These are phyloP conservation scores for Betta splendens DNA, from an alignment of 2,797 vertebrate species.

Conservation along the genomic window DNA sequence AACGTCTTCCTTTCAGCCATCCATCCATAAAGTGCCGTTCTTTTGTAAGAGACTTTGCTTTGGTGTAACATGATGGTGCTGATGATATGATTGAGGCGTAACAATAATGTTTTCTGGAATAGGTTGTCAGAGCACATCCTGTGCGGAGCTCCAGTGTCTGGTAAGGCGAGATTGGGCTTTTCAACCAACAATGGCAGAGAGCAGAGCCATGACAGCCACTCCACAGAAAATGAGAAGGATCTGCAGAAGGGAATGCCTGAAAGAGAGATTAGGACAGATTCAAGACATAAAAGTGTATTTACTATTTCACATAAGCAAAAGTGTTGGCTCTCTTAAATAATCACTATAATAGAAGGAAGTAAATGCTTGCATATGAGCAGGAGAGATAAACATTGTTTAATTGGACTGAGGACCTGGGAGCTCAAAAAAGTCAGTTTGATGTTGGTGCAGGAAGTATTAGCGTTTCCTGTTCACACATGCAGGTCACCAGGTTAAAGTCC, in stretches of 20 bases:
- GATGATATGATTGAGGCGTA: not conserved
- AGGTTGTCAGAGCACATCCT: conserved; percentile 17
- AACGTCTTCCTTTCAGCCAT: conserved; percentile 21
- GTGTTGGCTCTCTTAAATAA: not conserved
- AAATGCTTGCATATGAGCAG: too few relatives aligned
- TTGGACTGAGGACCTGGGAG: too few relatives aligned
- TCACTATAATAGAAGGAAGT: not conserved
- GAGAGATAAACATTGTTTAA: too few relatives aligned
- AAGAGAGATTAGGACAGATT: conserved; percentile 37
- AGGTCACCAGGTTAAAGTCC: too few relatives aligned
- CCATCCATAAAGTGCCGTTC: conserved; percentile 57
- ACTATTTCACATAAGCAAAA: not conserved
- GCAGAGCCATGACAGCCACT: conserved; percentile 90
- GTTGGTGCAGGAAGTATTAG: too few relatives aligned
- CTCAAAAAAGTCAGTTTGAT: too few relatives aligned
- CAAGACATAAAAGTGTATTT: conserved; percentile 39
- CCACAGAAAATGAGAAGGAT: conserved; percentile 90
- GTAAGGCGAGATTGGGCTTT: conserved; percentile 29
- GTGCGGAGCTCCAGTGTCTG: conserved; percentile 33
- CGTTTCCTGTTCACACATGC: too few relatives aligned
- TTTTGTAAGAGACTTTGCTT: conserved; percentile 25
- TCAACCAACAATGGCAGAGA: conserved; percentile 86
- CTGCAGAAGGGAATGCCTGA: conserved; percentile 90
- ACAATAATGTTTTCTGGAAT: conserved; percentile 15
- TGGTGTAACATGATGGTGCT: conserved; percentile 3